Evolutionary conservation across 1,140 invertebrate species (phyloP).

Genomic region (Drosophila sulfurigaster): DNA sequence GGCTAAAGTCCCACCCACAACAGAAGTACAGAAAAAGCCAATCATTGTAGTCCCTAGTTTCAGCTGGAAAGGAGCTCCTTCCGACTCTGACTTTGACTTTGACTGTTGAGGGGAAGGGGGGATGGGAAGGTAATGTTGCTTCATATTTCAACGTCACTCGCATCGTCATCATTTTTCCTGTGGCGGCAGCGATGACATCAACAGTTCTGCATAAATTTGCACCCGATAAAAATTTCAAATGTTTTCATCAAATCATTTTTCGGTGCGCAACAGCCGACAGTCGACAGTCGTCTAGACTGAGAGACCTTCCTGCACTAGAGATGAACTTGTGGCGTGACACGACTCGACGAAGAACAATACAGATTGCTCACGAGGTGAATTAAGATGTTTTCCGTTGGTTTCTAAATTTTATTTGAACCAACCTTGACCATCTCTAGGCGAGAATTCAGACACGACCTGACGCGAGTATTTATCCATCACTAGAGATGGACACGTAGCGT

Average conservation of each 20-base stretch:
- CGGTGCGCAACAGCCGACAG: conserved; percentile 47
- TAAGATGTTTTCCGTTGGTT: no score
- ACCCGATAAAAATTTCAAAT: conserved; percentile 84
- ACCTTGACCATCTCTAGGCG: no score
- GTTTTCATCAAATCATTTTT: conserved; percentile 83
- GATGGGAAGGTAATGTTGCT: conserved; percentile 67
- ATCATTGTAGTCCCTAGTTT: conserved; percentile 48
- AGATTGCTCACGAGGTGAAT: no score
- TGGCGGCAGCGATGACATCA: conserved; percentile 74
- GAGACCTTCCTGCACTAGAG: not conserved
- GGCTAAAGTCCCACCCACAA: not conserved
- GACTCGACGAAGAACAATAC: not conserved
- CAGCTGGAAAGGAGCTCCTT: conserved; percentile 1
- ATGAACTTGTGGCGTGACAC: conserved; percentile 10
- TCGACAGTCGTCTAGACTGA: conserved; percentile 2
- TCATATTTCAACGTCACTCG: conserved; percentile 83
- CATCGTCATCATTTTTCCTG: conserved; percentile 81
- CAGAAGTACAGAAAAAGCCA: conserved; percentile 39
- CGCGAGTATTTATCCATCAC: conserved; percentile 75
- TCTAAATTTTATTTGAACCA: no score
- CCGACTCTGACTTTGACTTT: not conserved
- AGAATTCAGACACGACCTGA: conserved; percentile 6
- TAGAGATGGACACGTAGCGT: conserved; percentile 34
- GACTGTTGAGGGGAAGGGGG: not conserved
- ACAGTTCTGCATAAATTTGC: conserved; percentile 83